Evolutionary conservation across 2,797 vertebrate genomes (phyloP), one percentile per base, ranked within the genome.

Genomic region (Amblyraja radiata): DNA sequence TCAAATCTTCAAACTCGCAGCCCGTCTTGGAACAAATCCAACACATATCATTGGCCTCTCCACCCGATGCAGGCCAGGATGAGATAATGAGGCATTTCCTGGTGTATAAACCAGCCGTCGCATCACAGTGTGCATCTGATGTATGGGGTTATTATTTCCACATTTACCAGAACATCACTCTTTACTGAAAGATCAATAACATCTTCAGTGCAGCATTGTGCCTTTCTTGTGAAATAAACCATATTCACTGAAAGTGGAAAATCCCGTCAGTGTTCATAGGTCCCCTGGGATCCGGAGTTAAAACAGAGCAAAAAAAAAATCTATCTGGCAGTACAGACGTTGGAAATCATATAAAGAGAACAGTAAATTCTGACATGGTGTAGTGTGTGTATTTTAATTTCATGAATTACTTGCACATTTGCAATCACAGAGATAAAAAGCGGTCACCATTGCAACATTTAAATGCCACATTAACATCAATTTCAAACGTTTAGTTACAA

Each of bases 171-270:
- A 36, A 88, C 84, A 88, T 88, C 84, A 88, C 61, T 88, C 84
- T 68, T 88, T 88, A 88, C 84, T 88, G 84, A 88, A 86, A 88
- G 84, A 88, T 88, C 84, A 88, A 88, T 84, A 61, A 84, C 65
- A 68, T 88, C 61, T 88, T 88, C 61, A 68, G 63, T n/a, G 5
- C 84, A 88, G n/a, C 11, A 88, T 63, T 68, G 84, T 63, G 68
- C 28, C 61, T 88, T 88, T 88, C n/a, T n/a, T 63, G 32, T 36
- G 84, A 88, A 88, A 88, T 68, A 68, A 88, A 88, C 84, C 63
- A 88, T 68, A 68, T 88, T 88, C 84, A 21, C 84, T 18, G n/a
- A 61, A n/a, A 88, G 84, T 88, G 32, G 84, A 88, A 84, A 88
- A 1, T n/a, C 32, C 61, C 9, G 16, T 68, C 84, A 88, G n/a